phyloP scores from a whole-genome alignment of 2,888 invertebrate genomes.

The Andricus curvator region DNA sequence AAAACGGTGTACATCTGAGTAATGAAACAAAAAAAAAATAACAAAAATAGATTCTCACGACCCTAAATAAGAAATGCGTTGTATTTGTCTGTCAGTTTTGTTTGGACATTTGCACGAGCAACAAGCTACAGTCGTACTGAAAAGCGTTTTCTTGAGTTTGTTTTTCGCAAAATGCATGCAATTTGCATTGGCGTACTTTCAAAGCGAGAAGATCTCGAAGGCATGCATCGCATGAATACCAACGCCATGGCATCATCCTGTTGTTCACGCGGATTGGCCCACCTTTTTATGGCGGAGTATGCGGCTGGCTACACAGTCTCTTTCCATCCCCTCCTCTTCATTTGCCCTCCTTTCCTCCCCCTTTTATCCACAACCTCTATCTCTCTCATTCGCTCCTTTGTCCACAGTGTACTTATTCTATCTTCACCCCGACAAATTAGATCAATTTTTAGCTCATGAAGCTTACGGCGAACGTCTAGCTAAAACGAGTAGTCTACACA shows the following conservation, averaged over 20 bases:
- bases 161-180: neutral
- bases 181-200: conserved; percentile 33
- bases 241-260: conserved; percentile 50
- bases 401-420: conserved; percentile 21
- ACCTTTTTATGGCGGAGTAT: conserved; percentile 58
- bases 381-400: conserved; percentile 43
- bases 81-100: neutral
- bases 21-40: too few species aligned
- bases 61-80: neutral
- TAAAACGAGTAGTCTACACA: conserved; percentile 37
- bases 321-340: conserved; percentile 26
- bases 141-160: neutral
- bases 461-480: conserved; percentile 41
- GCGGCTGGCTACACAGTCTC: conserved; percentile 43
- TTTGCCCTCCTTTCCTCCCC: conserved; percentile 44
- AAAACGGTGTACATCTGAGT: too few species aligned
- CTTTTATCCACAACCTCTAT: conserved; percentile 45
- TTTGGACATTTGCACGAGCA: neutral
- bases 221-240: conserved; percentile 51
- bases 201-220: conserved; percentile 26
- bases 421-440: conserved; percentile 39
- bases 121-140: neutral
- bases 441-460: conserved; percentile 49
- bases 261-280: conserved; percentile 57
- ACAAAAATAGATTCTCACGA: too few species aligned